A percentile compares a stretch with the other conserved stretches of the same genome.
phyloP scores from a whole-genome alignment of 2,113 vertebrate species.

The Excalfactoria chinensis region DNA sequence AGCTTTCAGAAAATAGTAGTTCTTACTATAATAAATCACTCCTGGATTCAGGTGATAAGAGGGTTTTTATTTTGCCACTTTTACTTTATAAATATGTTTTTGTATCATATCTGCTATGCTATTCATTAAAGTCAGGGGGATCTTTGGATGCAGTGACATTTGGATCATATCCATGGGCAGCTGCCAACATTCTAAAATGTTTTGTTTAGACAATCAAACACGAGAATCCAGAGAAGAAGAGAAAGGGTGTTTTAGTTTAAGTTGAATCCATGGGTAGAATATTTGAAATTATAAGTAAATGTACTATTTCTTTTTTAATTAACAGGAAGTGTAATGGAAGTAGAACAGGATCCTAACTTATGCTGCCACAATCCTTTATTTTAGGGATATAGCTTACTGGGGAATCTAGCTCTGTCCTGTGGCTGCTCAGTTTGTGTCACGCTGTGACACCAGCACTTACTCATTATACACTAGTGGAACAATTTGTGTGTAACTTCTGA shows the following conservation, averaged over 20 bases:
- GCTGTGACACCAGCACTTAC: neutral
- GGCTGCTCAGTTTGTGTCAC: neutral
- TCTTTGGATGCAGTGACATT: neutral
- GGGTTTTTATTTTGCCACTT: neutral
- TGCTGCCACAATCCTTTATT: neutral
- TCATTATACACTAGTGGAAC: slow-evolving; percentile 38
- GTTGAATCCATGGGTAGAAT: neutral
- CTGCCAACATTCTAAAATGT: neutral
- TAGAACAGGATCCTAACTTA: neutral
- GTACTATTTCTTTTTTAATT: neutral
- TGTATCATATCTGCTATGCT: neutral
- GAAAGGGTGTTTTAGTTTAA: neutral
- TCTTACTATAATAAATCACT: neutral
- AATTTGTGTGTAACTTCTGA: neutral
- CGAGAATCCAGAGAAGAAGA: neutral
- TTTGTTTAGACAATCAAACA: neutral
- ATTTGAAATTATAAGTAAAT: neutral
- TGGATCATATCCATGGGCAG: neutral
- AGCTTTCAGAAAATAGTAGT: neutral
- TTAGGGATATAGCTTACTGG: neutral
- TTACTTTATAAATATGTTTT: neutral
- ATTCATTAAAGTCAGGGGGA: neutral
- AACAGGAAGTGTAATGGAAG: neutral
- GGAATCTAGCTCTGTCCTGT: neutral
- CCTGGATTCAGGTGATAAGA: neutral